phyloP scores from a whole-genome alignment of 2,113 vertebrate species.

The Columbina picui region DNA sequence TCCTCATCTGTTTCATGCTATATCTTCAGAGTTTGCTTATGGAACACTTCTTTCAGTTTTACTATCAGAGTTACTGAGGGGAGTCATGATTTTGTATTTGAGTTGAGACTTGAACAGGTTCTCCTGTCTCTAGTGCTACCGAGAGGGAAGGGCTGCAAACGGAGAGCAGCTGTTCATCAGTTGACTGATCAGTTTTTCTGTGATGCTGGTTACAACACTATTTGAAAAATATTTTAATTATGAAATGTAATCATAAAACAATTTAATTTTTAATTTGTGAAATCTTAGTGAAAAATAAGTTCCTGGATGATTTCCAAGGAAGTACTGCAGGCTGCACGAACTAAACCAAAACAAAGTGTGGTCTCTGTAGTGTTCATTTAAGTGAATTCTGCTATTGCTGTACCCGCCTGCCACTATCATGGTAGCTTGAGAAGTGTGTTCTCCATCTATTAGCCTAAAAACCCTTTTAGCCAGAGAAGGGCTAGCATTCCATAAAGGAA shows the following conservation, averaged over 20 bases:
- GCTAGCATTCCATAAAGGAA: not conserved
- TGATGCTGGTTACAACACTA: not conserved
- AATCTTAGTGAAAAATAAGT: not conserved
- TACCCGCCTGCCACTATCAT: not conserved
- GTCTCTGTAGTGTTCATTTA: not conserved
- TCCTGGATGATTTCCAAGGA: not conserved
- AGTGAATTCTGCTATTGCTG: not conserved
- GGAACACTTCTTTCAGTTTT: not conserved
- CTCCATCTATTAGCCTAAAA: not conserved
- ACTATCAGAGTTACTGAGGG: not conserved
- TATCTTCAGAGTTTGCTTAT: not conserved
- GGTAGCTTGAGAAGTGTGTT: not conserved
- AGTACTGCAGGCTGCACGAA: not conserved
- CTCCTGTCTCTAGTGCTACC: not conserved
- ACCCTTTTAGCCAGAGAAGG: not conserved
- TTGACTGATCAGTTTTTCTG: not conserved
- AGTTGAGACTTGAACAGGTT: not conserved
- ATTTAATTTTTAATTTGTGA: conserved; percentile 9
- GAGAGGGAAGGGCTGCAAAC: not conserved
- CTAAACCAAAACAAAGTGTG: not conserved
- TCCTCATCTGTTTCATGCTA: not conserved
- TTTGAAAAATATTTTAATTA: not conserved
- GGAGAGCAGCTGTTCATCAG: not conserved
- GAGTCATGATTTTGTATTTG: not conserved
- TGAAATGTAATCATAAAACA: not conserved